Conservation (phyloP, 23 tunicate species). For the Botrylloides violaceus region DNA sequence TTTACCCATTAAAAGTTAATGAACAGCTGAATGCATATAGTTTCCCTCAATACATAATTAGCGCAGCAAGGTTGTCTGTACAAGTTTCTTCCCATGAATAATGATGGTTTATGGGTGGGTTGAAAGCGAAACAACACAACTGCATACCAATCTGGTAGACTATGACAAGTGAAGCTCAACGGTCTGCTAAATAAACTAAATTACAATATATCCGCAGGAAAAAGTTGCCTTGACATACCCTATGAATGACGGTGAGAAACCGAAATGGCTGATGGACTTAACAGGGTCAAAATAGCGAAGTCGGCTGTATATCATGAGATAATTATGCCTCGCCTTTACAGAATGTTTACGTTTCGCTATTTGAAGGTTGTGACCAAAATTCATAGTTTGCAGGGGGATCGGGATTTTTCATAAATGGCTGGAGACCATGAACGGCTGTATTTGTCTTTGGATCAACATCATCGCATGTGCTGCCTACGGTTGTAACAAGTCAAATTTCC, state of each 20-base stretch:
- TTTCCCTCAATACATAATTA: background rate
- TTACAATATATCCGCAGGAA: slow-evolving; percentile 1
- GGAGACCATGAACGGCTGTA: background rate
- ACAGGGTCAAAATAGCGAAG: background rate
- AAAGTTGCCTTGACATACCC: background rate
- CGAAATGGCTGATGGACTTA: background rate
- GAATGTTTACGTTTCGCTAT: background rate
- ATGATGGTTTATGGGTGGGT: background rate
- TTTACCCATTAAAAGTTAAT: background rate
- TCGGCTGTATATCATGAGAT: background rate
- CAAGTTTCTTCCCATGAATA: background rate
- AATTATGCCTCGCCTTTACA: background rate
- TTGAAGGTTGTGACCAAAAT: background rate
- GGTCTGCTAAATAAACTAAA: no score
- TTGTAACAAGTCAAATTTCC: no score
- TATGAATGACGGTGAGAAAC: background rate
- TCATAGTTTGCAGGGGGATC: background rate
- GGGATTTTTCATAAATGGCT: slow-evolving; percentile 1
- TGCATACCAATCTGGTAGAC: no score
- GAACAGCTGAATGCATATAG: background rate
- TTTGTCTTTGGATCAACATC: background rate
- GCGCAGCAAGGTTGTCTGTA: no score
- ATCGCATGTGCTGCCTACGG: background rate
- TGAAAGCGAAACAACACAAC: background rate
- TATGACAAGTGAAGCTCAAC: no score